Evolutionary conservation across 2,888 invertebrate species (phyloP), one percentile per base, ranked within the genome.

Genomic region (Matsumyia berberina): DNA sequence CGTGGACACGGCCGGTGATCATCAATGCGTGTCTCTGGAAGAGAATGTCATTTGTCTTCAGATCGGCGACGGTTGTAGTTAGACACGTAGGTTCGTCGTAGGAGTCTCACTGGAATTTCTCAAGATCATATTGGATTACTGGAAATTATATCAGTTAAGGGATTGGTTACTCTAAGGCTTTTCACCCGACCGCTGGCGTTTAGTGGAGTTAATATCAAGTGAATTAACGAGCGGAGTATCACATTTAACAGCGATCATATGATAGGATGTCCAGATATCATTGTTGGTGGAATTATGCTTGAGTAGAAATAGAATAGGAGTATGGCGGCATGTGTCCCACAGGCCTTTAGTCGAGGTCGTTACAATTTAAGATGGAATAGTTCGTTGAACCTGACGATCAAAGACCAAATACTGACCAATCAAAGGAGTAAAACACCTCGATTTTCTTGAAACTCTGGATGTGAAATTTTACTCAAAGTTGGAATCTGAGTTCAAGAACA

Each of bases 71-170:
- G 33, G n/a, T 2, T 37, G 64, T 17, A 46, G 46, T 44, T 24
- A 11, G 37, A 55, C 29, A 64, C 29, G 12, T 44, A 46, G 42
- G 44, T 62, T 3, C 2, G 24, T 55, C 15, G 83, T 78, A 79
- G 79, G 74, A 85, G 74, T 79, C 72, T 79, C 72, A 66, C 11
- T 85, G 80, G 80, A 85, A 85, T 85, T 85, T 85, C 85, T 66
- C 76, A 85, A 85, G 85, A 85, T 42, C 80, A 42, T 74, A 85
- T 85, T 80, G 35, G 80, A 80, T 85, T 85, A 80, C 85, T 85
- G 70, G 76, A 85, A 74, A 76, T 80, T 80, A 79, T 73, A 70
- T 58, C 77, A 70, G 77, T 82, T 82, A 62, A 58, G 69, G 55
- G 73, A 85, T 85, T 69, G 58, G 37, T 74, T 83, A 74, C 79